A percentile compares a stretch with the other conserved stretches of the same genome.
phyloP scores from a whole-genome alignment of 2,113 vertebrate species.

The Sinocyclocheilus anshuiensis region DNA sequence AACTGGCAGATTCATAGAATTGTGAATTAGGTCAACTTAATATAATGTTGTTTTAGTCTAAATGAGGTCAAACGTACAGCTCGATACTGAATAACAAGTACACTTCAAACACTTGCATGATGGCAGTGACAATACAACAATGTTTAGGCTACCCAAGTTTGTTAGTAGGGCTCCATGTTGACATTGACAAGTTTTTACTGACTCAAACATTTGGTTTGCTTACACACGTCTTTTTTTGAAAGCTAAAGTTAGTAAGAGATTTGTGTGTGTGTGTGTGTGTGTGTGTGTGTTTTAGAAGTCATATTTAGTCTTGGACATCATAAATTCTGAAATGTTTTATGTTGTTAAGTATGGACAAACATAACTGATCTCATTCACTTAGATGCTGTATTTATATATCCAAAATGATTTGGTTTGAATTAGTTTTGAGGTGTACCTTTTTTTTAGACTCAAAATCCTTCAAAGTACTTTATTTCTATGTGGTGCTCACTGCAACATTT shows the following conservation, averaged over 20 bases:
- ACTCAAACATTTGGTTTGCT: background rate
- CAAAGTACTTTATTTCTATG: background rate
- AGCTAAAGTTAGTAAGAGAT: background rate
- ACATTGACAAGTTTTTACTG: background rate
- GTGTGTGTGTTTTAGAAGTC: background rate
- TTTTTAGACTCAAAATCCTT: background rate
- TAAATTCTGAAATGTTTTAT: background rate
- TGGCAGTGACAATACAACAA: background rate
- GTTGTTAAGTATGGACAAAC: background rate
- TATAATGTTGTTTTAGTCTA: background rate
- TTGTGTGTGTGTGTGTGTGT: background rate
- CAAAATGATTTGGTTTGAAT: background rate
- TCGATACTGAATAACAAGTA: background rate
- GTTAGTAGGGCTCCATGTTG: background rate
- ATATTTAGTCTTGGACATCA: background rate
- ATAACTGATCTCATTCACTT: background rate
- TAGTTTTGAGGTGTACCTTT: background rate
- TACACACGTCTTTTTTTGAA: background rate
- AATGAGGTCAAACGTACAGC: background rate
- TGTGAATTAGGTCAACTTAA: background rate
- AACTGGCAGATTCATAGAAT: background rate
- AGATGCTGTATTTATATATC: background rate
- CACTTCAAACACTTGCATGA: background rate
- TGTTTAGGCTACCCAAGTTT: background rate
- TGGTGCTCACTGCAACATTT: slow-evolving; percentile 8